These are phyloP conservation scores for Ennomos quercinarius DNA, from an alignment of 2,888 invertebrate genomes.

Conservation along the genomic window DNA sequence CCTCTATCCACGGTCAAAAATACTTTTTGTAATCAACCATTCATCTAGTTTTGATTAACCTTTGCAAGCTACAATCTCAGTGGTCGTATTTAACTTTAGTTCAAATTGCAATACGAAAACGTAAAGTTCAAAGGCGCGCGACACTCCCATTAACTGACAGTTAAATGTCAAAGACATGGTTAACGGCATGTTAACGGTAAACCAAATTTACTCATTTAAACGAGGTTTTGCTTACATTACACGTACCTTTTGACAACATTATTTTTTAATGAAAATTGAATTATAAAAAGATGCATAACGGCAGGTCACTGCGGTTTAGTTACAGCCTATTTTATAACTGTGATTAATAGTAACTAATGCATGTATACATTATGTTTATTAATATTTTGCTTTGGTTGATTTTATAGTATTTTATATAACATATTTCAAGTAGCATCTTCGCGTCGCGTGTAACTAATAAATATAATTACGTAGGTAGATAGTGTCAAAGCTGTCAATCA, in stretches of 20 bases:
- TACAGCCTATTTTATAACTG: no score
- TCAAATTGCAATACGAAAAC: conserved; percentile 32
- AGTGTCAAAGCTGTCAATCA: no score
- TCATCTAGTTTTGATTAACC: conserved; percentile 12
- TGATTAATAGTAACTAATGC: no score
- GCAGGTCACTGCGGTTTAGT: no score
- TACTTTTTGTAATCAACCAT: neutral
- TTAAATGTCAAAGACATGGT: conserved; percentile 34
- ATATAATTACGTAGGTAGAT: no score
- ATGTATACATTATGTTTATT: no score
- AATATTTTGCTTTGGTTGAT: no score
- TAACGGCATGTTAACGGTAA: conserved; percentile 18
- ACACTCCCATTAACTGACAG: conserved; percentile 30
- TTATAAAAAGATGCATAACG: no score
- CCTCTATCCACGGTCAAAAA: neutral
- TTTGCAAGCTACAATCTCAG: conserved; percentile 27
- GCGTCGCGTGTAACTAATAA: no score
- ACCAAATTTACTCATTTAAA: conserved; percentile 1
- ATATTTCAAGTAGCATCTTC: no score
- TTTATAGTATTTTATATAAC: no score
- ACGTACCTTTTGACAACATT: neutral
- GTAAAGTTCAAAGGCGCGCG: conserved; percentile 41
- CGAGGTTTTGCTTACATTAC: conserved; percentile 1
- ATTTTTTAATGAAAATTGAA: no score
- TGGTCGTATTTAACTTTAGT: conserved; percentile 14